Evolutionary conservation across 2,113 vertebrate species (phyloP), one percentile per base, ranked within the genome.

Genomic region (Oryzias woworae): DNA sequence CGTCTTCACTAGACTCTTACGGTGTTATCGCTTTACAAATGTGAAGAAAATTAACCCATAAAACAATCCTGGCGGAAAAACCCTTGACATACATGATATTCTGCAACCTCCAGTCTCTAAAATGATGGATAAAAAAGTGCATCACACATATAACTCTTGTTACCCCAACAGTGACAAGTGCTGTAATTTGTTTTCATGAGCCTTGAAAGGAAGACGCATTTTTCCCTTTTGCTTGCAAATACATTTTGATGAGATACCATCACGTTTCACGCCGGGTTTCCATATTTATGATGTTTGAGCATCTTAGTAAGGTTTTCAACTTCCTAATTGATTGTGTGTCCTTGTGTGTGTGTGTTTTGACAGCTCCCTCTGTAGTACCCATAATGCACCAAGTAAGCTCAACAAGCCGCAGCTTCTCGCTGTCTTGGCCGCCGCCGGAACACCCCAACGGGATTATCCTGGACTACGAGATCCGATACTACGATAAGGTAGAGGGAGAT

Each of bases 321-420:
- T 44, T 62, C 31, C 14, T 77, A 75, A 81, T 72, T 78, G 66
- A 77, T 80, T 78, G 65, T 73, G 71, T 71, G 42, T 68, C 22
- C 47, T 47, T 68, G 10, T 71, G 61, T 80, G 52, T 51, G 4
- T 62, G 18, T 71, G 62, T 71, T 68, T 73, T 28, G 43, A 72
- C 92, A 98, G 96, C 96, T 64, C 96, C 96, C 22, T 98, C 96
- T 47, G 94, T 88, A 0, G 96, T 98, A 83, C 95, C 95, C 88
- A 96, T 98, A 85, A 96, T 98, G 96, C 96, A 98, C 90, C 96
- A 98, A 87, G 95, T 98, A 82, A 96, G 96, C 64, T 96, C 96
- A 71, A 98, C 96, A 0, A 97, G 96, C 93, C 94, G 93, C 86
- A 96, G 94, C 89, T 98, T 98, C 91, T 98, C 95, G 0, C 74